A percentile compares a stretch with the other conserved stretches of the same genome.
phyloP scores from a whole-genome alignment of 2,888 invertebrate species.

The Leptothorax acervorum region DNA sequence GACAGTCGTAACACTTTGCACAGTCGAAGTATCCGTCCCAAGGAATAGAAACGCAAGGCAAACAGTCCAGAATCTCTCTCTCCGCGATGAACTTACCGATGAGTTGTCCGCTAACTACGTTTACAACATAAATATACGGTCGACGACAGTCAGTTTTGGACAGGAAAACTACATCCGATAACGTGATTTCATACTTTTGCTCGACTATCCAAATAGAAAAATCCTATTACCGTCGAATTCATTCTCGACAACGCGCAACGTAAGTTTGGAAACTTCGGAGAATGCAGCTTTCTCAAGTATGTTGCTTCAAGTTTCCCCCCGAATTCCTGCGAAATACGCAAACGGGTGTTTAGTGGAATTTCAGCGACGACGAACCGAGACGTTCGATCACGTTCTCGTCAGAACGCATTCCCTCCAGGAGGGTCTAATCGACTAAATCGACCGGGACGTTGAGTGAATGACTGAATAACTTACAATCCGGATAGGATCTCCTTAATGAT shows the following conservation, averaged over 20 bases:
- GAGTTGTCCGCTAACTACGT: conserved; percentile 34
- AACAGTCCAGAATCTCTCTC: conserved; percentile 63
- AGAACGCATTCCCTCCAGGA: conserved; percentile 66
- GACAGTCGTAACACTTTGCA: conserved; percentile 30
- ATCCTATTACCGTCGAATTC: neutral
- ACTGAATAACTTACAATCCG: conserved; percentile 83
- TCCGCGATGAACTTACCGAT: conserved; percentile 23
- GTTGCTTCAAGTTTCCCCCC: neutral
- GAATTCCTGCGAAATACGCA: neutral
- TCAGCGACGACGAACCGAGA: neutral
- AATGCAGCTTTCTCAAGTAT: neutral
- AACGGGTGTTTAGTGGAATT: conserved; percentile 21
- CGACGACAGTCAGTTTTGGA: neutral
- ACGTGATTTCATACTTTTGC: conserved; percentile 6
- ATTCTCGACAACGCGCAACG: neutral
- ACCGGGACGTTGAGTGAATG: conserved; percentile 78
- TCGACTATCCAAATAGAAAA: neutral
- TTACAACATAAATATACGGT: conserved; percentile 35
- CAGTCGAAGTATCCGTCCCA: conserved; percentile 25
- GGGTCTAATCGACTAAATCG: conserved; percentile 77
- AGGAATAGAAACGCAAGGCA: conserved; percentile 60
- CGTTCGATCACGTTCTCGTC: conserved; percentile 27
- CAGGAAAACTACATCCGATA: conserved; percentile 10
- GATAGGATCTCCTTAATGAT: conserved; percentile 84
- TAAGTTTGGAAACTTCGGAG: neutral